These are phyloP conservation scores for Mohoua ochrocephala DNA, from an alignment of 2,113 vertebrate species.

Conservation along the genomic window DNA sequence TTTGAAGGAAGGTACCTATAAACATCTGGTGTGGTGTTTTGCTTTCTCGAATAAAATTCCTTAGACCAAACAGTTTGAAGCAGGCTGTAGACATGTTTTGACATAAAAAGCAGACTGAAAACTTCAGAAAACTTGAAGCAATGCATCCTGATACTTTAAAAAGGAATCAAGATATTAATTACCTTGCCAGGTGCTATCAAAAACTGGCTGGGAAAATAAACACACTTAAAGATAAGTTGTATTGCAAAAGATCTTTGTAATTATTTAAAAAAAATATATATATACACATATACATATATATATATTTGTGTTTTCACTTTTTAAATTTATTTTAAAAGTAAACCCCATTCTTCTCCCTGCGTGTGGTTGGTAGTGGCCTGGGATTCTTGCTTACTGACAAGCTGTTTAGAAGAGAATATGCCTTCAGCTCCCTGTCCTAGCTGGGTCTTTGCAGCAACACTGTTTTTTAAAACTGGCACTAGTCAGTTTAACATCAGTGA, in stretches of 20 bases:
- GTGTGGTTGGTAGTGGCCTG: not conserved
- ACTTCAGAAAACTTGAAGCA: not conserved
- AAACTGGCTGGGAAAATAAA: not conserved
- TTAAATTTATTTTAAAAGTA: not conserved
- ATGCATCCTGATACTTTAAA: not conserved
- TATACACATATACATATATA: not conserved
- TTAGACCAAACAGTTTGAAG: conserved; percentile 15
- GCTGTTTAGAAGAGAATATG: not conserved
- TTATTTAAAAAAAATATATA: not conserved
- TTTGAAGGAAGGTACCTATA: conserved; percentile 70
- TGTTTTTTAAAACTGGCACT: not conserved
- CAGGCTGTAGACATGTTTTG: not conserved
- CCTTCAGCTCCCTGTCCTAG: not conserved
- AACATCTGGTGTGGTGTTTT: not conserved
- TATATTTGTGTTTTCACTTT: not conserved
- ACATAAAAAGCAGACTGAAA: not conserved
- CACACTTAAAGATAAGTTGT: not conserved
- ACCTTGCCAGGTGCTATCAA: not conserved
- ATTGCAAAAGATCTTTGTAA: not conserved
- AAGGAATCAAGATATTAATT: not conserved
- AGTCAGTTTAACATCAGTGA: not conserved
- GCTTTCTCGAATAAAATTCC: not conserved
- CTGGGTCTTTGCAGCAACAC: not conserved
- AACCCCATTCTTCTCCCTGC: not conserved
- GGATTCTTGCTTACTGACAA: not conserved